Conservation (phyloP, 1,140 invertebrate species). For the Drosophila ercepeae region DNA sequence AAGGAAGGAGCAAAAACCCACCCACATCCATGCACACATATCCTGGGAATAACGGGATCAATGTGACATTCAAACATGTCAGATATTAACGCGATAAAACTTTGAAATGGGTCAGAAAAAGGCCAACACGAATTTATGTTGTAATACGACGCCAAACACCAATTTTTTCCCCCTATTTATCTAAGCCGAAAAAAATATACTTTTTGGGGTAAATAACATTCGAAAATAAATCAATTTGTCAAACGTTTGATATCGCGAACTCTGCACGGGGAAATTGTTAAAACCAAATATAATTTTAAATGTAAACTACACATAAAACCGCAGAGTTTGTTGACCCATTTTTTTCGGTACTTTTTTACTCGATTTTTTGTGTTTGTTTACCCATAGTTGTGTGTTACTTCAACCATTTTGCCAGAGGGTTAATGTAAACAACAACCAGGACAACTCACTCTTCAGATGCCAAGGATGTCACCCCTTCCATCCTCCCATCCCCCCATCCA, state of each 20-base stretch:
- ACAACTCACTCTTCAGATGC: conserved; percentile 15
- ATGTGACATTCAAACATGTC: conserved; percentile 63
- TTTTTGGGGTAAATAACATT: not conserved
- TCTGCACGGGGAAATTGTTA: not conserved
- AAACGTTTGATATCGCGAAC: not conserved
- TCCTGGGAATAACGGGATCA: conserved; percentile 57
- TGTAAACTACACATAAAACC: not conserved
- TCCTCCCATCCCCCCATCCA: conserved; percentile 3
- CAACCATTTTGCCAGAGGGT: not conserved
- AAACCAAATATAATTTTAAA: not conserved
- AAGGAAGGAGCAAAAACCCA: conserved; percentile 30
- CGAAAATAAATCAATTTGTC: not conserved
- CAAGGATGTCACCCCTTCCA: not conserved
- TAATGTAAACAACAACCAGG: conserved; percentile 41
- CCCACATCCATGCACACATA: not conserved
- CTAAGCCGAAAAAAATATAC: not conserved
- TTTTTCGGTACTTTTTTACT: not conserved
- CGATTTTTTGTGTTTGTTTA: conserved; percentile 12
- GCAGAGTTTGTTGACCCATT: not conserved
- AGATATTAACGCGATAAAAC: conserved; percentile 45
- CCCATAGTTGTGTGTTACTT: conserved; percentile 4
- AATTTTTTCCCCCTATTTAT: not conserved
- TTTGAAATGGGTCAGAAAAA: conserved; percentile 58
- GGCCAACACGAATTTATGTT: conserved; percentile 30
- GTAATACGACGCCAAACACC: conserved; percentile 9